A percentile compares a stretch with the other conserved stretches of the same genome.
Evolutionary conservation across 2,113 vertebrate genomes (phyloP).

Genomic region (Eonycteris spelaea): DNA sequence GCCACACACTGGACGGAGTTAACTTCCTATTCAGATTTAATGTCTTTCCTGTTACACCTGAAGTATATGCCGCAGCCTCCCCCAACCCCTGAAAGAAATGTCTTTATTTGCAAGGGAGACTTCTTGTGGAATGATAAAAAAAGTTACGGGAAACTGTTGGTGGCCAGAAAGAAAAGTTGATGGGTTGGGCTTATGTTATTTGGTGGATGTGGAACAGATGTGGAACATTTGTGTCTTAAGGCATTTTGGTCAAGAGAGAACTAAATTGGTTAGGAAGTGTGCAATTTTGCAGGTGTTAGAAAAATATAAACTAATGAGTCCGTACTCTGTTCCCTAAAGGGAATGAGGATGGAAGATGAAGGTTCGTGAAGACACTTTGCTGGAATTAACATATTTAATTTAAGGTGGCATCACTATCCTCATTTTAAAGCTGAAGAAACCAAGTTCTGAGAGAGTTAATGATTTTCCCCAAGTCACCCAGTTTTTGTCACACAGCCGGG

Average conservation of each 20-base stretch:
- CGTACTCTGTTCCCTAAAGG: not conserved
- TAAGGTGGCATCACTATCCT: not conserved
- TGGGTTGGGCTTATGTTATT: not conserved
- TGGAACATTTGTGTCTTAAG: slow-evolving; percentile 34
- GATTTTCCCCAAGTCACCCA: not conserved
- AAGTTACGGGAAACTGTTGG: not conserved
- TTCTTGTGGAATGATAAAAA: not conserved
- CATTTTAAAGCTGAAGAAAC: not conserved
- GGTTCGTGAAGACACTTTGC: not conserved
- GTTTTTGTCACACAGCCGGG: not conserved
- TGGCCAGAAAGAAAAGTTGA: not conserved
- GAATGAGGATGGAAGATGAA: slow-evolving; percentile 2
- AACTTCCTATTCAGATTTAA: not conserved
- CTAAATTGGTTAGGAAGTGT: slow-evolving; percentile 46
- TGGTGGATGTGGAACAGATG: slow-evolving; percentile 7
- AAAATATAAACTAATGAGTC: slow-evolving; percentile 32
- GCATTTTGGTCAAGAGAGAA: slow-evolving; percentile 45
- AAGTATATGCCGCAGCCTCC: not conserved
- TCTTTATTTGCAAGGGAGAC: not conserved
- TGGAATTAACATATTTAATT: not conserved
- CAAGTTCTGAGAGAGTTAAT: not conserved
- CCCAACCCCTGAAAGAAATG: not conserved
- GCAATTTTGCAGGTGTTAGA: slow-evolving; percentile 44
- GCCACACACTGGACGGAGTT: not conserved
- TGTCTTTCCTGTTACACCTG: not conserved